A percentile compares a stretch with the other conserved stretches of the same genome.
phyloP scores from a whole-genome alignment of 2,888 invertebrate species.

The Melipona bicolor region DNA sequence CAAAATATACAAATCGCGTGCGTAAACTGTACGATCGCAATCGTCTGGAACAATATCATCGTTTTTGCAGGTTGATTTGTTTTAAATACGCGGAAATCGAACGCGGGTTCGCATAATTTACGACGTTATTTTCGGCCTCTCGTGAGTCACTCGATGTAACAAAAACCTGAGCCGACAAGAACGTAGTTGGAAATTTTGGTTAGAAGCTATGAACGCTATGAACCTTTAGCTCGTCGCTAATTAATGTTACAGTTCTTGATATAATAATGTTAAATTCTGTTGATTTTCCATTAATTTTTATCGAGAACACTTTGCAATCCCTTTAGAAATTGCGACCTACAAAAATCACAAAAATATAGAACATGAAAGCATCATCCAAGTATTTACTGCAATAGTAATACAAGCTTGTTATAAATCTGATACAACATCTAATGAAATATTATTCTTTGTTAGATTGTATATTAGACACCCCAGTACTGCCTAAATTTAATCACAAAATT shows the following conservation, averaged over 20 bases:
- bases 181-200: neutral
- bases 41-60: conserved; percentile 46
- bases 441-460: too few relatives aligned
- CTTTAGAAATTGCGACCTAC: too few relatives aligned
- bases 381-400: too few relatives aligned
- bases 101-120: conserved; percentile 28
- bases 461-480: too few relatives aligned
- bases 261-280: too few relatives aligned
- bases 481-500: neutral
- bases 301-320: too few relatives aligned
- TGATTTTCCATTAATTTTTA: too few relatives aligned
- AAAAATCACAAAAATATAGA: too few relatives aligned
- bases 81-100: conserved; percentile 37
- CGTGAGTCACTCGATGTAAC: conserved; percentile 13
- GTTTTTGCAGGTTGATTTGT: conserved; percentile 26
- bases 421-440: too few relatives aligned
- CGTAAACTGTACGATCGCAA: conserved; percentile 7
- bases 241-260: neutral
- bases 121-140: conserved; percentile 33
- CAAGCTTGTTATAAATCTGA: too few relatives aligned
- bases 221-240: neutral
- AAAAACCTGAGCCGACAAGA: neutral
- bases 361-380: too few relatives aligned
- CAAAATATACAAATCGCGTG: conserved; percentile 43
- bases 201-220: neutral